Base-by-base conservation (phyloP, 2,113 vertebrate species). In the Eulacestoma nigropectus region DNA sequence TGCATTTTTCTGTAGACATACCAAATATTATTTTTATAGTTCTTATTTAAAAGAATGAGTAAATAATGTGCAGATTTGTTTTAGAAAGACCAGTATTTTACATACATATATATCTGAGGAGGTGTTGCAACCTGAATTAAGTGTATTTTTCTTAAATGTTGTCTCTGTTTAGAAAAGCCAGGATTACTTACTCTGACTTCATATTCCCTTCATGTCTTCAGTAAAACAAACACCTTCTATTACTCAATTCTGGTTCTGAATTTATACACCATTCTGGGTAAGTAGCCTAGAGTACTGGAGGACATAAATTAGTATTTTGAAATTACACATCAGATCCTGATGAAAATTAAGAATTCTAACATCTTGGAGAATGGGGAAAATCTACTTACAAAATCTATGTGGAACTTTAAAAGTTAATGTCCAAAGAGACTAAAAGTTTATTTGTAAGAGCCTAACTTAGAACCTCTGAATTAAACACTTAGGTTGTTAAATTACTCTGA, bases 231-330 rank as follows among this genome's bases (percentile, higher is more conserved):
- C 89, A 83, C 78, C 63, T 99, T 98, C 96, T 99, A 97, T 97
- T 99, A 99, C 94, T 98, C 98, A 42, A 27, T 99, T 94, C 94
- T 99, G 94, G 83, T 99, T 92, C 98, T 99, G 97, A 99, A 98
- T 96, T 92, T 99, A 49, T 99, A 98, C 85, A 99, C 99, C 44
- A 98, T 98, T 69, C 87, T 99, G 27, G 99, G 99, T 99, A 98
- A 97, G 98, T 97, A 92, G 74, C 27, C 41, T 55, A 57, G n/a
- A 90, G 53, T 78, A 89, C 20, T 30, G 27, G 52, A 93, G 42
- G 29, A 83, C 62, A 13, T 65, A n/a, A 59, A 87, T 50, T 75
- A 85, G 8, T 73, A 73, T 75, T 96, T 67, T 81, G 53, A 93
- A 91, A 82, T 41, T 89, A 39, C 47, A 84, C 10, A n/a, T 74